Conservation (phyloP, 1,140 invertebrate species). For the Pomacea maculata region DNA sequence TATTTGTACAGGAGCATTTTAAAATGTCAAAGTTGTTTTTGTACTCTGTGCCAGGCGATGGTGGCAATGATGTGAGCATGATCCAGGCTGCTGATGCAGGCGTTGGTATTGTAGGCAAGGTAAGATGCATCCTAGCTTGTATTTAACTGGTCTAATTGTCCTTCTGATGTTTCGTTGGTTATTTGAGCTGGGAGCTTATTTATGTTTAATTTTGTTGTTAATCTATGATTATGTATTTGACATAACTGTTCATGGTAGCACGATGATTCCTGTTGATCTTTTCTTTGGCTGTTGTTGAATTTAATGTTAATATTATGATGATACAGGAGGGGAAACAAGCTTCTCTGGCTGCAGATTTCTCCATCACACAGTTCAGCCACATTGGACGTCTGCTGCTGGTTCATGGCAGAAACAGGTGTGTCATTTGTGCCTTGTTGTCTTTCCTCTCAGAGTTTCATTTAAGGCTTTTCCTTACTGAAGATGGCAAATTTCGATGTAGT, state of each 20-base stretch:
- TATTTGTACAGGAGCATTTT: no score
- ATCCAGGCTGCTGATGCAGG: conserved; percentile 94
- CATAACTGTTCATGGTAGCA: no score
- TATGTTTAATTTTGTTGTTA: no score
- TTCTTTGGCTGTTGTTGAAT: not conserved
- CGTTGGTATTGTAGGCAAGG: conserved; percentile 89
- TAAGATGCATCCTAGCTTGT: conserved; percentile 44
- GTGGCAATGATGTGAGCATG: conserved; percentile 75
- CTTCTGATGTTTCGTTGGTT: not conserved
- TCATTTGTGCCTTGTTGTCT: no score
- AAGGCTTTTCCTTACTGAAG: no score
- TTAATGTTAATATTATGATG: conserved; percentile 17
- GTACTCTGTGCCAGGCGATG: conserved; percentile 65
- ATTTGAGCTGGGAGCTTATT: no score
- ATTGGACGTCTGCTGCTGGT: conserved; percentile 87
- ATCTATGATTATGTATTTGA: no score
- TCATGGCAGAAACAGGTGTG: conserved; percentile 83
- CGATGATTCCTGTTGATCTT: no score
- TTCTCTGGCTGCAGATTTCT: conserved; percentile 98
- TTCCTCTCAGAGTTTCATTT: no score
- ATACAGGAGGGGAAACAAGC: conserved; percentile 90
- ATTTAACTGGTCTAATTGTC: not conserved
- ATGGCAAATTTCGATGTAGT: no score
- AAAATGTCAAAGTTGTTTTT: not conserved
- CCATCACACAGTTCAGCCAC: conserved; percentile 90